These are phyloP conservation scores for Hemitrygon akajei DNA, from an alignment of 2,797 vertebrate species.

Conservation along the genomic window DNA sequence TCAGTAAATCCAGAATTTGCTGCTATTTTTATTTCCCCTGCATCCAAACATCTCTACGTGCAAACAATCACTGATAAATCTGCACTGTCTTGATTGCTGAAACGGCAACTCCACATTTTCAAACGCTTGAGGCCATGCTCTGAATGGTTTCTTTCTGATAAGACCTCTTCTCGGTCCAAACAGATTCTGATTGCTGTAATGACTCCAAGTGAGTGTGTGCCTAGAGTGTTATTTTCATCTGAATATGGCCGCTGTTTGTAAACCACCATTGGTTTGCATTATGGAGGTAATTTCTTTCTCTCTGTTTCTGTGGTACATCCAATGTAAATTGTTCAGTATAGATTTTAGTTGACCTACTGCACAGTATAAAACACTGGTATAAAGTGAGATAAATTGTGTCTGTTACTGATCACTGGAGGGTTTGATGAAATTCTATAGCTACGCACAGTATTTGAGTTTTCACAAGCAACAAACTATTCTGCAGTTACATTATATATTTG, in stretches of 20 bases:
- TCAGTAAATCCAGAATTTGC: too few species aligned
- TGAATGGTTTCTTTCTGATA: background rate
- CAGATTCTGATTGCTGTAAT: background rate
- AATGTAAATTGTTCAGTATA: conserved; percentile 35
- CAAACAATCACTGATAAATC: background rate
- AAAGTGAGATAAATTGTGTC: conserved; percentile 36
- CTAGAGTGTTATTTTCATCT: background rate
- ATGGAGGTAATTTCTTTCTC: background rate
- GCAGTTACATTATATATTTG: conserved; percentile 1
- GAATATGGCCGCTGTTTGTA: conserved; percentile 7
- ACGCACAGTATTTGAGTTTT: conserved; percentile 10
- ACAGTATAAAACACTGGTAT: conserved; percentile 32
- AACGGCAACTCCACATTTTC: background rate
- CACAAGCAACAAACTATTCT: conserved; percentile 10
- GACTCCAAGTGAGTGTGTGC: background rate
- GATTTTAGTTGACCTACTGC: conserved; percentile 33
- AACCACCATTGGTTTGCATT: background rate
- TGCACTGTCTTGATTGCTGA: background rate
- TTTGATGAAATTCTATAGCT: conserved; percentile 37
- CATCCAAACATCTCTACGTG: background rate
- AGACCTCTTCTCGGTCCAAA: background rate
- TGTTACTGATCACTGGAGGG: conserved; percentile 38
- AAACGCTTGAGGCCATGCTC: background rate
- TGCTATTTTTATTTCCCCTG: background rate
- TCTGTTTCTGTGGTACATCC: conserved; percentile 25